Evolutionary conservation across 2,113 vertebrate species (phyloP).

Genomic region (Pelobates fuscus): DNA sequence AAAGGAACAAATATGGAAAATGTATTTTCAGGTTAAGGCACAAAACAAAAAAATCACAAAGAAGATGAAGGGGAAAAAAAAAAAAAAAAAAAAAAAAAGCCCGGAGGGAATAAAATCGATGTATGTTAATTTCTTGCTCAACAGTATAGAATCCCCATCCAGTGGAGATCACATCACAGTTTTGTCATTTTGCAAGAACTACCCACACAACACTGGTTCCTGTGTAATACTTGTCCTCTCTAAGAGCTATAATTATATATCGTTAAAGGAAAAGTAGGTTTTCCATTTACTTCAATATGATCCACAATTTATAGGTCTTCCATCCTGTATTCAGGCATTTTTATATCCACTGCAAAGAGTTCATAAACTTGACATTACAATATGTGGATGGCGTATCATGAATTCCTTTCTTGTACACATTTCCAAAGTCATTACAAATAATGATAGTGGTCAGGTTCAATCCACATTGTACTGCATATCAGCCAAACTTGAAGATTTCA

Average conservation of each 20-base stretch:
- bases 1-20: constrained; percentile 21
- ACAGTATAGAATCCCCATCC: constrained; percentile 23
- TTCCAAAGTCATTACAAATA: neutral
- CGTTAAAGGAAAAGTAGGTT: constrained; percentile 1
- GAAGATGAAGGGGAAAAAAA: too few relatives aligned
- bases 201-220: constrained; percentile 27
- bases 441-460: neutral
- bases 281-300: neutral
- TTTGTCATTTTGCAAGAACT: constrained; percentile 13
- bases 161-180: constrained; percentile 20
- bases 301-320: neutral
- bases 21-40: constrained; percentile 36
- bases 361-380: neutral
- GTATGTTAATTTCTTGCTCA: neutral
- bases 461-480: constrained; percentile 1
- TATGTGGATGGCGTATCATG: neutral
- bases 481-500: neutral
- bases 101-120: too few relatives aligned
- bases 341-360: neutral
- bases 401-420: neutral
- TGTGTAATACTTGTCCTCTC: constrained; percentile 37
- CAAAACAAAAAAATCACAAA: constrained; percentile 31
- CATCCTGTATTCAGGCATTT: neutral
- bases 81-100: neutral
- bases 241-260: constrained; percentile 12